phyloP scores from a whole-genome alignment of 2,113 vertebrate species.

The Ciconia maguari region DNA sequence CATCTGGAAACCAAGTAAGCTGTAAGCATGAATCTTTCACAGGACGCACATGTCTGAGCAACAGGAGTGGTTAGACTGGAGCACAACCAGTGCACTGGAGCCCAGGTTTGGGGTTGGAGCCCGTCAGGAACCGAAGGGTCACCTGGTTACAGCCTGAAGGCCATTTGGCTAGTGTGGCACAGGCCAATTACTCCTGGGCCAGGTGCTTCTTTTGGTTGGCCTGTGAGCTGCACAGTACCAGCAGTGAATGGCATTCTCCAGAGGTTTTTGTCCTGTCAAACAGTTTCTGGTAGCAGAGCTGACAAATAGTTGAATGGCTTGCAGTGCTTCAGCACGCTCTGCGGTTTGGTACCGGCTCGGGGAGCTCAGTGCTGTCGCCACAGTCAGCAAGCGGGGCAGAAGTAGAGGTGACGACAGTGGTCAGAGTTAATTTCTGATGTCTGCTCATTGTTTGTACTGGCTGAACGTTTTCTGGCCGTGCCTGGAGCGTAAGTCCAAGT shows the following conservation, averaged over 20 bases:
- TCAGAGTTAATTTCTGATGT: not conserved
- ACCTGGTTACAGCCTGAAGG: not conserved
- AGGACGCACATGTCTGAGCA: rapidly evolving
- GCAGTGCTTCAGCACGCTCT: rapidly evolving
- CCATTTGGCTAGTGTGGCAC: rapidly evolving
- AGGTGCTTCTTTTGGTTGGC: not conserved
- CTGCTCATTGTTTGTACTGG: not conserved
- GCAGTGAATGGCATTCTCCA: not conserved
- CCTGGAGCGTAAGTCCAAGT: not conserved
- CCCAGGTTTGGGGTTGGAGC: not conserved
- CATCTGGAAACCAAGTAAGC: not conserved
- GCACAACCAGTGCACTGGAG: not conserved
- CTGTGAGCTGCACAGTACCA: rapidly evolving
- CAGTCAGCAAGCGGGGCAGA: rapidly evolving
- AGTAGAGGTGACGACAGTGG: rapidly evolving
- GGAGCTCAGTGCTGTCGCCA: rapidly evolving
- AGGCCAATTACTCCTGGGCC: not conserved
- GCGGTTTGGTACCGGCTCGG: rapidly evolving
- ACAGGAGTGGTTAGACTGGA: not conserved
- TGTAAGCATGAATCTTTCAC: not conserved
- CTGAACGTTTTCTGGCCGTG: not conserved
- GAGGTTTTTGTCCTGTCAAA: not conserved
- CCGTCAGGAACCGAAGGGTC: not conserved
- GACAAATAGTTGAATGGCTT: rapidly evolving
- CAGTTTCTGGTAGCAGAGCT: not conserved